Percentiles rank a stretch among this genome's conserved stretches.
Conservation (phyloP, 1,140 invertebrate genomes). For the Pararge aegeria region DNA sequence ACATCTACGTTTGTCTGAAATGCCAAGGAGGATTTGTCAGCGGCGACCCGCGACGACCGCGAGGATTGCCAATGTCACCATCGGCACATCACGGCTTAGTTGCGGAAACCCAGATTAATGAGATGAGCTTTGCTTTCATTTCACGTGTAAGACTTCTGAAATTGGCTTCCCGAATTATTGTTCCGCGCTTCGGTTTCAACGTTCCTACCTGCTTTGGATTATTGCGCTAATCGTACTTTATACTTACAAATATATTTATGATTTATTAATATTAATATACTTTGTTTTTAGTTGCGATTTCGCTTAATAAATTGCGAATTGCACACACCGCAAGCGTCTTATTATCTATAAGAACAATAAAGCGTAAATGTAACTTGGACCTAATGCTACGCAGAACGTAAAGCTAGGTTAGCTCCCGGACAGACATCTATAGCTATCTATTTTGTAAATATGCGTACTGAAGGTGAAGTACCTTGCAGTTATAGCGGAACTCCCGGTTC, state of each 20-base stretch:
- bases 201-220: not conserved
- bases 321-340: too few species aligned
- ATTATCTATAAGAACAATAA: too few species aligned
- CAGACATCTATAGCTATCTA: too few species aligned
- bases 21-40: constrained; percentile 57
- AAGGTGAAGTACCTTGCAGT: too few species aligned
- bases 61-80: constrained; percentile 68
- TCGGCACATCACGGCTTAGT: constrained; percentile 68
- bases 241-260: not conserved
- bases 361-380: too few species aligned
- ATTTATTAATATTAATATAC: too few species aligned
- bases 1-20: constrained; percentile 27
- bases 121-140: constrained; percentile 27
- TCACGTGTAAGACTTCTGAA: constrained; percentile 14
- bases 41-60: constrained; percentile 42
- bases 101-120: constrained; percentile 63
- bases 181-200: constrained; percentile 59
- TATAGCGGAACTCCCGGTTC: not conserved
- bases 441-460: too few species aligned
- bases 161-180: constrained; percentile 2
- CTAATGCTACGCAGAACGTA: too few species aligned
- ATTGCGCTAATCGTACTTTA: not conserved
- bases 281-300: too few species aligned
- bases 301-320: too few species aligned
- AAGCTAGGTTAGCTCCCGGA: too few species aligned